These are phyloP conservation scores for Parauchenoglanis ngamensis DNA, from an alignment of 2,797 vertebrate species.

Conservation along the genomic window DNA sequence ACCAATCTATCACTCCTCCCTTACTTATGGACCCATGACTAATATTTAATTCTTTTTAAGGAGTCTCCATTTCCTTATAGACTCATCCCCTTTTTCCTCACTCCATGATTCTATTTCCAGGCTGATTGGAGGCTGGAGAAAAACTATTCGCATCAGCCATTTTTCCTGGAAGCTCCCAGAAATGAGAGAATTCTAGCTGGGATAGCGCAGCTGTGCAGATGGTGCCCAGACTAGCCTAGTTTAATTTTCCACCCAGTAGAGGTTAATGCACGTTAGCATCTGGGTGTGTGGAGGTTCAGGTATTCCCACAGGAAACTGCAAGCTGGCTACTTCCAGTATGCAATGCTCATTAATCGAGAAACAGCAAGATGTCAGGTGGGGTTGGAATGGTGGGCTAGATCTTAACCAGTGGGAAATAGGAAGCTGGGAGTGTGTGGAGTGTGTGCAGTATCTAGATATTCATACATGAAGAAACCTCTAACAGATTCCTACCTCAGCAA, in stretches of 20 bases:
- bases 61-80: background rate
- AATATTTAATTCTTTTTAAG: background rate
- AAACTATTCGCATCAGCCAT: conserved; percentile 57
- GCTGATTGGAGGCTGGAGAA: background rate
- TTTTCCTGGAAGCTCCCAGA: conserved; percentile 68
- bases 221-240: conserved; percentile 41
- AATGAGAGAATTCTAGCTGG: conserved; percentile 72
- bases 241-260: conserved; percentile 58
- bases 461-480: background rate
- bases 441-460: background rate
- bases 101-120: background rate
- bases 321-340: conserved; percentile 25
- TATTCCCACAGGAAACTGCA: conserved; percentile 45
- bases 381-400: conserved; percentile 33
- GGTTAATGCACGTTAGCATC: conserved; percentile 69
- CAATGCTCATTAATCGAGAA: conserved; percentile 54
- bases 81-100: background rate
- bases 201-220: conserved; percentile 56
- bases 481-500: background rate
- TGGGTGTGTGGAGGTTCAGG: conserved; percentile 44
- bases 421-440: background rate
- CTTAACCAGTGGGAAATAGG: background rate
- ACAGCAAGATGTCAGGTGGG: background rate
- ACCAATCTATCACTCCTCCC: background rate
- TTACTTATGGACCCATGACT: background rate